A percentile compares a stretch with the other conserved stretches of the same genome.
Evolutionary conservation across 2,888 invertebrate genomes (phyloP).

Genomic region (Cheiracanthium punctorium): DNA sequence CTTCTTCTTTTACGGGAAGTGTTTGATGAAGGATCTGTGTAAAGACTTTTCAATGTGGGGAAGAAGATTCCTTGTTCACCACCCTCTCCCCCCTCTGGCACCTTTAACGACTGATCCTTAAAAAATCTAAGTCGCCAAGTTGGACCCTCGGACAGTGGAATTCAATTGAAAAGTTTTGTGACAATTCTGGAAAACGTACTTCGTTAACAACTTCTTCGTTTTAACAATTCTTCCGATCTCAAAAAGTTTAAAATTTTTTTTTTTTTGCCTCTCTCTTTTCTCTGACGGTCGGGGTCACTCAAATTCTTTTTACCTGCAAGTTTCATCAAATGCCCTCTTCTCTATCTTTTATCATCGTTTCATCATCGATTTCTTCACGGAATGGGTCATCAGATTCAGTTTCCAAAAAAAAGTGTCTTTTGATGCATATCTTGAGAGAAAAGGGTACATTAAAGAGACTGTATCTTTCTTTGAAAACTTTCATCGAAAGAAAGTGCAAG

Average conservation of each 20-base stretch:
- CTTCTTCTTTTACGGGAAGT: slow-evolving; percentile 33
- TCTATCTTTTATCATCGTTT: slow-evolving; percentile 1
- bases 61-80: background rate
- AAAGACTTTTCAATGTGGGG: slow-evolving; percentile 28
- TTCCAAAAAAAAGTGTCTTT: slow-evolving; percentile 6
- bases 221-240: slow-evolving; percentile 65
- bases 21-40: slow-evolving; percentile 51
- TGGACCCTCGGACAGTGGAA: slow-evolving; percentile 45
- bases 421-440: slow-evolving; percentile 41
- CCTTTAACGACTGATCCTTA: slow-evolving; percentile 59
- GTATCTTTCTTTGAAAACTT: background rate
- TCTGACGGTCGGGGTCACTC: slow-evolving; percentile 18
- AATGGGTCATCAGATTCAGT: slow-evolving; percentile 42
- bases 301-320: slow-evolving; percentile 17
- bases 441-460: background rate
- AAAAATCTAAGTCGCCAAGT: slow-evolving; percentile 14
- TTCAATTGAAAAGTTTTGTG: slow-evolving; percentile 68
- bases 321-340: slow-evolving; percentile 28
- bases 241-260: slow-evolving; percentile 20
- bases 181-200: slow-evolving; percentile 52
- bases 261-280: background rate
- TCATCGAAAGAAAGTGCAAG: no score
- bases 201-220: slow-evolving; percentile 67
- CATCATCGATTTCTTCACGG: slow-evolving; percentile 18
- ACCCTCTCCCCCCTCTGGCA: slow-evolving; percentile 11